Conservation (phyloP, 1,140 invertebrate genomes). For the Sarcophaga peregrina region DNA sequence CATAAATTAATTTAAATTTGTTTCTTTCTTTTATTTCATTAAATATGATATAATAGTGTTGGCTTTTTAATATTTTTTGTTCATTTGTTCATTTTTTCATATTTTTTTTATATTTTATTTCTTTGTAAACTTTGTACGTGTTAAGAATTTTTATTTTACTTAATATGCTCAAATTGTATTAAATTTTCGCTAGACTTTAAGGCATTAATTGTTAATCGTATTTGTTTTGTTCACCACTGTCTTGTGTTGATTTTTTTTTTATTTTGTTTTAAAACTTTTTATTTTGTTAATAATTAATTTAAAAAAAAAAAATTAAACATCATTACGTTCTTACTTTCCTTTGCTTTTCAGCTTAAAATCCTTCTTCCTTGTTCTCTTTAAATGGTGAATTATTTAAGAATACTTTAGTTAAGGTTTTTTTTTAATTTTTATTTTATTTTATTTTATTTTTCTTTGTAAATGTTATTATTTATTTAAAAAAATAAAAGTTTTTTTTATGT, state of each 20-base stretch:
- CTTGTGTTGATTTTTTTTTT: background rate
- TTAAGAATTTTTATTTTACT: background rate
- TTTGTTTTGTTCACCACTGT: no score
- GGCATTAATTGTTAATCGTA: no score
- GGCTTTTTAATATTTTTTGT: background rate
- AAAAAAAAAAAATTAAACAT: background rate
- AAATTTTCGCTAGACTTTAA: background rate
- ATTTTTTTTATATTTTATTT: background rate
- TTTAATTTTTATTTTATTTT: no score
- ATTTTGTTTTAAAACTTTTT: background rate
- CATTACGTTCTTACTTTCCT: background rate
- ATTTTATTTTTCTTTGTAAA: no score
- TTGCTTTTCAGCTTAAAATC: no score
- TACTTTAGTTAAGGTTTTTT: no score
- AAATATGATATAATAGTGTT: background rate
- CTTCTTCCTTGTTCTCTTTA: no score
- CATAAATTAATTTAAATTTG: constrained; percentile 12
- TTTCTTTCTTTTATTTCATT: background rate
- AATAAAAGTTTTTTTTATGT: background rate
- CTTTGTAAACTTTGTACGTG: background rate
- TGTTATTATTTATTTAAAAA: background rate
- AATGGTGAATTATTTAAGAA: no score
- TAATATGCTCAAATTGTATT: constrained; percentile 2
- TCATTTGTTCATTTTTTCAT: background rate
- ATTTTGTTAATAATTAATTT: background rate